These are phyloP conservation scores for Himalopsyche kuldschensis DNA, from an alignment of 2,888 invertebrate genomes.

Conservation along the genomic window DNA sequence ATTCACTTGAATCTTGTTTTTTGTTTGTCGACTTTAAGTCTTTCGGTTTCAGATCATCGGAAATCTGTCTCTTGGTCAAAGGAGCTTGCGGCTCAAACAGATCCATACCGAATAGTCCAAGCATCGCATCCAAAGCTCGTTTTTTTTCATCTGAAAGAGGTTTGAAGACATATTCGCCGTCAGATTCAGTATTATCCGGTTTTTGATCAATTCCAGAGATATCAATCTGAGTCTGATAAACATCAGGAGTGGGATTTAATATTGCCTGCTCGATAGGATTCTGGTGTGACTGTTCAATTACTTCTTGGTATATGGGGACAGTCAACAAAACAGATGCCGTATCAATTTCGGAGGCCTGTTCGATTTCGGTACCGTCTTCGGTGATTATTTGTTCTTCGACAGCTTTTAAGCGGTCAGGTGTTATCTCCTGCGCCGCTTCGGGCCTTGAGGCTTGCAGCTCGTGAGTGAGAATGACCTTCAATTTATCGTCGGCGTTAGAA, in stretches of 20 bases:
- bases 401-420: constrained; percentile 48
- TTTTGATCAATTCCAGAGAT: not conserved
- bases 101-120: constrained; percentile 49
- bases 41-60: not conserved
- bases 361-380: constrained; percentile 43
- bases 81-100: not conserved
- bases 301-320: not conserved
- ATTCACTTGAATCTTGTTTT: not conserved
- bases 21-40: not conserved
- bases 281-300: too few relatives aligned
- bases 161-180: not conserved
- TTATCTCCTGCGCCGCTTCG: constrained; percentile 40
- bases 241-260: not conserved
- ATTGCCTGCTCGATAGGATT: too few relatives aligned
- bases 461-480: constrained; percentile 47
- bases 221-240: not conserved
- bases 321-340: not conserved
- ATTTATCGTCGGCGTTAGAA: constrained; percentile 46
- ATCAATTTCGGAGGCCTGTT: not conserved
- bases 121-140: constrained; percentile 53
- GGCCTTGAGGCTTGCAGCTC: constrained; percentile 40
- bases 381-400: constrained; percentile 53
- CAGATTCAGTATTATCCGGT: too few relatives aligned
- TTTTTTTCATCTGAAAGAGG: constrained; percentile 49
- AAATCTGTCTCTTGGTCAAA: not conserved